Evolutionary conservation across 2,888 invertebrate species (phyloP), one percentile per base, ranked within the genome.

Genomic region (Dioctria linearis): DNA sequence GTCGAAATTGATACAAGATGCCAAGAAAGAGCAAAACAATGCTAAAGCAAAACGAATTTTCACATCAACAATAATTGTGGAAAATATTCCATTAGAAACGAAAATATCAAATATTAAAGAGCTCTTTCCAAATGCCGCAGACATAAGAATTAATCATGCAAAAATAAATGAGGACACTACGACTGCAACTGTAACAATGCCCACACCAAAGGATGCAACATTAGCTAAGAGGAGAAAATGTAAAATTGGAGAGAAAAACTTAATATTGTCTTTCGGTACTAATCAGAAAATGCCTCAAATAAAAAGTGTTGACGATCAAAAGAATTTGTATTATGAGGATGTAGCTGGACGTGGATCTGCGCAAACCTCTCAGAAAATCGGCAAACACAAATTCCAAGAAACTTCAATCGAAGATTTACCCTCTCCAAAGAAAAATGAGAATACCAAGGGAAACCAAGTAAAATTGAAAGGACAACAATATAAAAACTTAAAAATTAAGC

Each of bases 201-300:
- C 59, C 9, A 75, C 75, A 42, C 75, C 75, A 43, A 5, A 59
- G 4, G 43, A 25, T 40, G 75, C 75, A 3, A 75, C 75, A 37
- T 5, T 11, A 11, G 46, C 42, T 61, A 25, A 6, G 9, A 40
- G 9, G 9, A 75, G 25, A 5, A 59, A 75, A 61, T 9, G n/a
- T 13, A 42, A 75, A 59, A 59, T 75, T 5, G 42, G 59, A 13
- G 59, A 59, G 5, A 75, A 59, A 11, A 5, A 40, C 0, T 25
- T 75, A 25, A 40, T n/a, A n/a, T 39, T 57, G 6, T 3, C 3
- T 4, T 73, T 40, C 42, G 69, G 11, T 9, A 25, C 25, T 13
- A 69, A 49, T 2, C 6, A 40, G n/a, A 54, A 49, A 11, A 25
- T 25, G 2, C 25, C 25, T 25, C 25, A 25, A 25, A 25, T 25